Conservation (phyloP, 2,113 vertebrate genomes). For the Hemiscyllium ocellatum region DNA sequence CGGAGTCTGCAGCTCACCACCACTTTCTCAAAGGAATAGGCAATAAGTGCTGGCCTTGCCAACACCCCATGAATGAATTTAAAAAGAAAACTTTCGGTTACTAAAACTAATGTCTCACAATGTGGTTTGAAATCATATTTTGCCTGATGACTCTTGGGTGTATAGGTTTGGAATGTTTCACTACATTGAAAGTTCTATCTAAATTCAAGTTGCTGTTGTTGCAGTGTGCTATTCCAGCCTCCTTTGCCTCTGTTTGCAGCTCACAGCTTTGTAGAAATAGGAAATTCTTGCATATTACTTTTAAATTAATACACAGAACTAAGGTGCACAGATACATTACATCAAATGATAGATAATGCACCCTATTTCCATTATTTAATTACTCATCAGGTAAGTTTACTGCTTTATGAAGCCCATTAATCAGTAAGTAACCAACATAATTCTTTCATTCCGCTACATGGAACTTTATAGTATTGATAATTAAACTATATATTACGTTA, state of each 20-base stretch:
- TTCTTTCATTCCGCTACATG: constrained; percentile 34
- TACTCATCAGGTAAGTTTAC: constrained; percentile 36
- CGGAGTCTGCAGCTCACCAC: neutral
- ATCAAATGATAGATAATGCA: constrained; percentile 26
- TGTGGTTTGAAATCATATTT: neutral
- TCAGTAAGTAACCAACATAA: constrained; percentile 21
- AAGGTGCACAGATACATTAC: neutral
- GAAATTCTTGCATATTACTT: neutral
- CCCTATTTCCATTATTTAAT: constrained; percentile 29
- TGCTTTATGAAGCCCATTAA: constrained; percentile 34
- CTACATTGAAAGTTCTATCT: neutral
- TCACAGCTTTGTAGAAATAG: neutral
- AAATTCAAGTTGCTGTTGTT: neutral
- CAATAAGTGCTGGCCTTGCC: neutral
- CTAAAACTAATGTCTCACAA: neutral
- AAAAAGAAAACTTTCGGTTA: neutral
- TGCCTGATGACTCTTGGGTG: neutral
- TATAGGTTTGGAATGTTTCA: neutral
- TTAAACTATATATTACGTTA: constrained; percentile 34
- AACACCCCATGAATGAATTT: neutral
- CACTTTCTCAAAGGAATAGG: neutral
- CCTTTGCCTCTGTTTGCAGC: neutral
- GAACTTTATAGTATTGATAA: constrained; percentile 38
- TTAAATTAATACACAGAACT: neutral
- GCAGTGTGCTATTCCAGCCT: neutral